phyloP scores from a whole-genome alignment of 30 jellyfish, hydroid and myxozoan species.

The Cassiopea xamachana region DNA sequence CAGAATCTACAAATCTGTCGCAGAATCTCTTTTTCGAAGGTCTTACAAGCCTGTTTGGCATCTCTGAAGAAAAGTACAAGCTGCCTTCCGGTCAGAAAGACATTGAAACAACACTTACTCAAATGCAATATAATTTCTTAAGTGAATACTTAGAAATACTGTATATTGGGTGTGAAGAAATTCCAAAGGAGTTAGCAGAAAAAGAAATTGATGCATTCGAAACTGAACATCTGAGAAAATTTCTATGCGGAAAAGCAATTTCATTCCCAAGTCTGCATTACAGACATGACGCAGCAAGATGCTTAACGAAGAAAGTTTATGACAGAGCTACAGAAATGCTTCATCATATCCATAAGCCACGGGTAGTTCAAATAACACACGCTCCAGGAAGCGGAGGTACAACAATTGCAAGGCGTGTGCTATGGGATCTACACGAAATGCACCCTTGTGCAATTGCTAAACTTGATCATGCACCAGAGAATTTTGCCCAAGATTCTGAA shows the following conservation, averaged over 20 bases:
- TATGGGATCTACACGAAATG: constrained; percentile 55
- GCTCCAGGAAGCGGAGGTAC: constrained; percentile 76
- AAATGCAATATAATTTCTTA: constrained; percentile 4
- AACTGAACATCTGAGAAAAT: constrained; percentile 44
- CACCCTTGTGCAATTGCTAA: constrained; percentile 62
- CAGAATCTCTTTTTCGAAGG: constrained; percentile 31
- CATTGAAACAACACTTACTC: background rate
- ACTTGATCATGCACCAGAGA: constrained; percentile 4
- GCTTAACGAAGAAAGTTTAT: background rate
- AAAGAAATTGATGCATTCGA: constrained; percentile 35
- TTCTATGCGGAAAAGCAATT: constrained; percentile 46
- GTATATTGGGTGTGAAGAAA: constrained; percentile 55
- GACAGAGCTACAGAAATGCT: constrained; percentile 4
- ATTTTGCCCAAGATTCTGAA: constrained; percentile 27
- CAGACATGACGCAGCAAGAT: constrained; percentile 60
- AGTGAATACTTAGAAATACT: constrained; percentile 47
- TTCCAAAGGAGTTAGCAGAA: constrained; percentile 55
- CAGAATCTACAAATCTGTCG: constrained; percentile 25
- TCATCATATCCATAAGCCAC: background rate
- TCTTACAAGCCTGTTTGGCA: constrained; percentile 31
- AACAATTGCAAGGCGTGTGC: constrained; percentile 53
- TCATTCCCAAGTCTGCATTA: constrained; percentile 55
- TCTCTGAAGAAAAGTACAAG: constrained; percentile 11
- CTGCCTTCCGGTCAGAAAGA: constrained; percentile 48
- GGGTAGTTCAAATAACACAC: constrained; percentile 54